Evolutionary conservation across 2,113 vertebrate genomes (phyloP).

Genomic region (Fulica atra): DNA sequence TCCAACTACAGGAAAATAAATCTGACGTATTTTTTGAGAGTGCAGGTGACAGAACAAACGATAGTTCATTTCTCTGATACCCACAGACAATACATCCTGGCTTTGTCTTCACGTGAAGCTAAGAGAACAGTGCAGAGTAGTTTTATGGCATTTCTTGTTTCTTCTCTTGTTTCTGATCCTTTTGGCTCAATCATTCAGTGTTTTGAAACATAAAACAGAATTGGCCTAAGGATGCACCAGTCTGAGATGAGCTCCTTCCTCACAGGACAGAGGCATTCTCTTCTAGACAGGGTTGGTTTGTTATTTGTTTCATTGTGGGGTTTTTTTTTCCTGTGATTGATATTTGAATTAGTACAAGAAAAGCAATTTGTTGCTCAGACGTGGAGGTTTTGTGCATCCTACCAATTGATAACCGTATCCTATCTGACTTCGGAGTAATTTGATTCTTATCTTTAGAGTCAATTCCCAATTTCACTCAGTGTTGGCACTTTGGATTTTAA

Average conservation of each 20-base stretch:
- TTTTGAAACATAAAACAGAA: neutral
- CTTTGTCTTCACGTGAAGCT: neutral
- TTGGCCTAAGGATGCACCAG: rapidly evolving
- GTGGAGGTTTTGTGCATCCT: neutral
- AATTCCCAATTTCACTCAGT: neutral
- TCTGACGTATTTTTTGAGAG: neutral
- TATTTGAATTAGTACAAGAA: neutral
- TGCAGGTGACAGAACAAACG: neutral
- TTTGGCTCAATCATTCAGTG: neutral
- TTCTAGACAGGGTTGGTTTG: neutral
- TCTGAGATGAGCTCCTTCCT: neutral
- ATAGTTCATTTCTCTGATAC: neutral
- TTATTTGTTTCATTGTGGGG: neutral
- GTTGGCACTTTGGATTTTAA: neutral
- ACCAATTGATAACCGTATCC: neutral
- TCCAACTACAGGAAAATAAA: neutral
- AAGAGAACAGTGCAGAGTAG: neutral
- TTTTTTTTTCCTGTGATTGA: neutral
- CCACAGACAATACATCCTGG: neutral
- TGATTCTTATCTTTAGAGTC: neutral
- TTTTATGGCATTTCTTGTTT: neutral
- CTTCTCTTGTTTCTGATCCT: neutral
- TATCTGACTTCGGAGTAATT: neutral
- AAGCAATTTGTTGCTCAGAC: neutral
- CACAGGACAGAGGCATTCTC: neutral